phyloP scores from a whole-genome alignment of 2,888 invertebrate species.

The Galerucella pusilla region DNA sequence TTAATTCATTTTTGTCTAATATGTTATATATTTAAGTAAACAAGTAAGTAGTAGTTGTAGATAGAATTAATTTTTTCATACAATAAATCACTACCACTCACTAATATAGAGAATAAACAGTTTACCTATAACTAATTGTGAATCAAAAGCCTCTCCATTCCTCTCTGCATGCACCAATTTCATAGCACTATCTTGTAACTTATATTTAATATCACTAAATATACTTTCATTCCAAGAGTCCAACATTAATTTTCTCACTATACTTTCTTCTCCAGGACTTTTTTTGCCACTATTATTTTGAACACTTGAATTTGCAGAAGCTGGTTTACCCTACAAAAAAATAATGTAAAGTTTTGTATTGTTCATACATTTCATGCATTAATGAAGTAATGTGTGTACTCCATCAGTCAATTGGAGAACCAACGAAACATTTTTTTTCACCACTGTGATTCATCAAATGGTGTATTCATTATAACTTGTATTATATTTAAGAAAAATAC shows the following conservation, averaged over 20 bases:
- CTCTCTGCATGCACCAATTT: conserved; percentile 96
- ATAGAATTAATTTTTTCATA: neutral
- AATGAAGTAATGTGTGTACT: too few relatives aligned
- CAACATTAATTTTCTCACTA: conserved; percentile 95
- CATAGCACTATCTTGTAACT: conserved; percentile 96
- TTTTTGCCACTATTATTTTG: conserved; percentile 65
- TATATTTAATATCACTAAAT: conserved; percentile 93
- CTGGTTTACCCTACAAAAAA: conserved; percentile 68
- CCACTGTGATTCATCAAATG: too few relatives aligned
- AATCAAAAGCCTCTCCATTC: conserved; percentile 98
- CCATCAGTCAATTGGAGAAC: too few relatives aligned
- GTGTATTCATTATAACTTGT: too few relatives aligned
- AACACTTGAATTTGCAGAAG: conserved; percentile 54
- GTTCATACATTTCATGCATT: too few relatives aligned
- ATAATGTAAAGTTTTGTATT: neutral
- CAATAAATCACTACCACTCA: neutral
- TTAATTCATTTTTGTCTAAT: neutral
- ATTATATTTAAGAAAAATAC: neutral
- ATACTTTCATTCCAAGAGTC: conserved; percentile 99
- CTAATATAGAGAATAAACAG: neutral
- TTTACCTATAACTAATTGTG: conserved; percentile 86
- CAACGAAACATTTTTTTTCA: too few relatives aligned
- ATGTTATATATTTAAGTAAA: too few relatives aligned
- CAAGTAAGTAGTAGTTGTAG: too few relatives aligned
- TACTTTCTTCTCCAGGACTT: conserved; percentile 83